Evolutionary conservation across 2,888 invertebrate species (phyloP), one percentile per base, ranked within the genome.

Genomic region (Eupithecia centaureata): DNA sequence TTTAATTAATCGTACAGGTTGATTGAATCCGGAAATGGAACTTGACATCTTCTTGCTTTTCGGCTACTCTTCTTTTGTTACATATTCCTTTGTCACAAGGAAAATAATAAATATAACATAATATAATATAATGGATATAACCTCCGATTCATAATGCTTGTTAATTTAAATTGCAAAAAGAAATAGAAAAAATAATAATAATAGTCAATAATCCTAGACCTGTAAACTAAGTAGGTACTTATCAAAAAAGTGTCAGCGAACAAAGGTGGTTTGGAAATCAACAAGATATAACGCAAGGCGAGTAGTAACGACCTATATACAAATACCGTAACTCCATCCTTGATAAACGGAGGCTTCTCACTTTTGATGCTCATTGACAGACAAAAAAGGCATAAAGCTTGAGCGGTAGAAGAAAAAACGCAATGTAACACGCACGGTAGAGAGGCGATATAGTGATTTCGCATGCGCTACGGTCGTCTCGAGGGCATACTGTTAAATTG

Each of bases 391-490:
- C 12, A 42, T 18, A 32, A 57, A 57, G 18, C 18, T 47, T 33
- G 30, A 64, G 58, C 47, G 10, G 22, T 22, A 56, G n/a, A 75
- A 65, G 35, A 60, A 75, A 77, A 76, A 63, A 76, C 62, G 83
- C 80, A 84, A 81, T 88, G 86, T 80, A 84, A 75, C 56, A 63
- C 28, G 68, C 70, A 68, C 65, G 73, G 42, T 70, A 72, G 67
- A 72, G 76, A 78, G 75, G 70, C 76, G 73, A 80, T 82, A 75
- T 67, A 74, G 69, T 78, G 70, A 86, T 82, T 86, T 83, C 89
- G 90, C 90, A 90, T 91, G 91, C 90, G 90, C 90, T 83, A 79
- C 83, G 84, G 85, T 84, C 84, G 86, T 87, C 89, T 88, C 89
- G 88, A 87, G 88, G 90, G 89, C 87, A 86, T 85, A 80, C 77